These are phyloP conservation scores for Orthonyx spaldingii DNA, from an alignment of 2,113 vertebrate genomes.

Conservation along the genomic window DNA sequence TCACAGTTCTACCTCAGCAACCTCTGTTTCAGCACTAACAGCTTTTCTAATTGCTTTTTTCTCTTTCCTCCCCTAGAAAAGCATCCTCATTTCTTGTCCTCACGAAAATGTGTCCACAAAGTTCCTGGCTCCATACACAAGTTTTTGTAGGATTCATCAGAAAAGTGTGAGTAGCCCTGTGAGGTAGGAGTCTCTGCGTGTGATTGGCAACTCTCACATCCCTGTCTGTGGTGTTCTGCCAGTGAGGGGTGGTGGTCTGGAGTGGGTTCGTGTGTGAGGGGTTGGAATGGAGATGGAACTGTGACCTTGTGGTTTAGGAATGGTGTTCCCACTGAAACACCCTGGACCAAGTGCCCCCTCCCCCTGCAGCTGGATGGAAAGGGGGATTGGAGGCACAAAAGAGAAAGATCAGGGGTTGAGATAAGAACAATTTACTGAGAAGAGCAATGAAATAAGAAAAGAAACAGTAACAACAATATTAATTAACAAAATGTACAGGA, in stretches of 20 bases:
- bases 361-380: accelerated
- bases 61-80: constrained; percentile 58
- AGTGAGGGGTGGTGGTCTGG: background rate
- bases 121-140: constrained; percentile 71
- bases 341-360: accelerated
- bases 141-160: constrained; percentile 71
- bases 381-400: background rate
- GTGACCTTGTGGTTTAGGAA: background rate
- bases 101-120: constrained; percentile 69
- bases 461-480: background rate
- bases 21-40: background rate
- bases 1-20: accelerated
- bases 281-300: background rate
- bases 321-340: background rate
- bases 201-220: accelerated
- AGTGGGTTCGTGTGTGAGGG: background rate
- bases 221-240: accelerated
- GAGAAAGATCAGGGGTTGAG: background rate
- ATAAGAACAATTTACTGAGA: background rate
- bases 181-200: background rate
- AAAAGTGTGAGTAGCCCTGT: constrained; percentile 70
- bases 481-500: background rate
- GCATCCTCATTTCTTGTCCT: constrained; percentile 74
- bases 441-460: background rate
- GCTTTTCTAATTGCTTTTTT: background rate